These are phyloP conservation scores for Microplitis deprimator DNA, from an alignment of 2,888 invertebrate species.

Conservation along the genomic window DNA sequence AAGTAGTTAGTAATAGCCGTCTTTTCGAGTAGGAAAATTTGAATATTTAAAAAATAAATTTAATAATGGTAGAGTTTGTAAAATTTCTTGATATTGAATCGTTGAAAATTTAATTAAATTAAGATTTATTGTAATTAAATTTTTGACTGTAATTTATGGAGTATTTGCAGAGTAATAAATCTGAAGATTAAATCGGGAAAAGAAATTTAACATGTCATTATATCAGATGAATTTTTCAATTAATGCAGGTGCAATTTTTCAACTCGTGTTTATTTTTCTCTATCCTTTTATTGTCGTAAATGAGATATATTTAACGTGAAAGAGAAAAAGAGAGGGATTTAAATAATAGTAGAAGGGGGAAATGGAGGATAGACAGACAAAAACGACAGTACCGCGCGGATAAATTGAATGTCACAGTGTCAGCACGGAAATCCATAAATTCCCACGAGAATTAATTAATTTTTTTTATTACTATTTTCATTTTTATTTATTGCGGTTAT, in stretches of 20 bases:
- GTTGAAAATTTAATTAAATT: too few relatives aligned
- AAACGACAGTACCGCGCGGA: background rate
- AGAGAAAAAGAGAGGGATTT: slow-evolving; percentile 1
- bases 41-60: background rate
- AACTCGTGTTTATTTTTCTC: background rate
- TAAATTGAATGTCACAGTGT: slow-evolving; percentile 27
- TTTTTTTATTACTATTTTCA: slow-evolving; percentile 11
- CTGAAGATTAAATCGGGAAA: background rate
- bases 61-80: background rate
- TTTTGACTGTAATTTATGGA: background rate
- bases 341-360: slow-evolving; percentile 1
- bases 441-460: slow-evolving; percentile 10
- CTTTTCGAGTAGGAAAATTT: background rate
- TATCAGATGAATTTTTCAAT: background rate
- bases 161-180: background rate
- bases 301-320: slow-evolving; percentile 7
- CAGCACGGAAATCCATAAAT: slow-evolving; percentile 17
- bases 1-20: background rate
- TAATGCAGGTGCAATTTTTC: background rate
- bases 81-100: too few relatives aligned
- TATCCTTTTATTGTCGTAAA: background rate
- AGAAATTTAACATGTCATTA: background rate
- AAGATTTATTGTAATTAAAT: background rate
- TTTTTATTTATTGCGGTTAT: background rate
- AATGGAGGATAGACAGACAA: background rate